Evolutionary conservation across 1,140 invertebrate genomes (phyloP), one percentile per base, ranked within the genome.

Genomic region (Leptinotarsa defecta): DNA sequence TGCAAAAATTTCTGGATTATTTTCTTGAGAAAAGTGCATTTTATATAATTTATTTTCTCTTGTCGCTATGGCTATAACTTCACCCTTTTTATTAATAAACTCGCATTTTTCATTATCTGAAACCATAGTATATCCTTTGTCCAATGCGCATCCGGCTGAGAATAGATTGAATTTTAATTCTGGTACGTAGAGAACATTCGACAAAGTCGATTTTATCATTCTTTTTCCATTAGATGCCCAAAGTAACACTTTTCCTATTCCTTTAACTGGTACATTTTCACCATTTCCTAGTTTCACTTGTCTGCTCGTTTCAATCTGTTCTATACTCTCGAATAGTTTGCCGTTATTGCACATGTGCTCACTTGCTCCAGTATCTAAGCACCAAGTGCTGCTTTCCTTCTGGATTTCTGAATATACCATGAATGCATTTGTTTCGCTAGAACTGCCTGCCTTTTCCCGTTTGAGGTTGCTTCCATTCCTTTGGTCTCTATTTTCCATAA

Each of bases 161-260:
- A 87, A 83, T 57, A 87, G 74, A 67, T 85, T 86, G 13, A 75
- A 82, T 62, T 84, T 80, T 13, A 87, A 68, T 74, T 85, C 80
- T 0, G 85, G 85, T 27, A 86, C 81, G 75, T 77, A 85, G 48
- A 86, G 61, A 11, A 76, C 73, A 49, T 74, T 27, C 5, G 49
- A 57, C 49, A 57, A n/a, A 57, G 52, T 57, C 11, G 71, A 19
- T n/a, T 57, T 24, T 27, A 61, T 67, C 24, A 43, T n/a, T 62
- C 62, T 62, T 17, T 15, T 22, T 15, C 71, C 71, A 72, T 72
- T 72, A 15, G 24, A 72, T 57, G 71, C 48, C 48, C 22, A 65
- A 19, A 72, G n/a, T 61, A 17, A 17, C 24, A 72, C 27, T 20
- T 15, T 72, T 22, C 52, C 71, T 67, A 17, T 19, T 13, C 20